Percentiles rank a stretch among this genome's conserved stretches.
Evolutionary conservation across 2,113 vertebrate species (phyloP).

Genomic region (Rhabdomys dilectus): DNA sequence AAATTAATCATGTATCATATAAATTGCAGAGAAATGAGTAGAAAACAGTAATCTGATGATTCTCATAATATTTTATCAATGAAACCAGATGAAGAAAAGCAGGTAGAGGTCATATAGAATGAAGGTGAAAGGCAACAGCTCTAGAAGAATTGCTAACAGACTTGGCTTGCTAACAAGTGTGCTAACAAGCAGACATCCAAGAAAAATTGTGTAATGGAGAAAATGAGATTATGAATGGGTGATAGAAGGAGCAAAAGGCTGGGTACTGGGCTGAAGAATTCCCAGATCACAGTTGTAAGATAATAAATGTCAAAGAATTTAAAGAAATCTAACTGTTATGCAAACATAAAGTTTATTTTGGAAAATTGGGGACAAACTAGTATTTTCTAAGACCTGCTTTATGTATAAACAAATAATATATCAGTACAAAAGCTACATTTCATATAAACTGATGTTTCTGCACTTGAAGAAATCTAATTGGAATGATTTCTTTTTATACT

Average conservation of each 20-base stretch:
- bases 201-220: not conserved
- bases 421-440: not conserved
- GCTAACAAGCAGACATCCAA: not conserved
- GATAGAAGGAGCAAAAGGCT: not conserved
- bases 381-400: slow-evolving; percentile 14
- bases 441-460: not conserved
- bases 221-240: not conserved
- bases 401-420: not conserved
- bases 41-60: slow-evolving; percentile 9
- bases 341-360: not conserved
- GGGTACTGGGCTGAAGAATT: not conserved
- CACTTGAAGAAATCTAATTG: slow-evolving; percentile 29
- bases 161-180: not conserved
- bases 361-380: slow-evolving; percentile 18
- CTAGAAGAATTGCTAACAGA: not conserved
- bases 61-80: not conserved
- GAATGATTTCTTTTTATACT: not conserved
- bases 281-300: not conserved
- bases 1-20: not conserved
- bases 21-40: slow-evolving; percentile 19
- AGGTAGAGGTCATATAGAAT: not conserved
- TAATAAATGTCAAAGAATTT: not conserved
- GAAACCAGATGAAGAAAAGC: not conserved
- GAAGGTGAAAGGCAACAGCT: not conserved
- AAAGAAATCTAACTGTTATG: not conserved